phyloP scores from a whole-genome alignment of 1,140 invertebrate species.

The Semibalanus balanoides region DNA sequence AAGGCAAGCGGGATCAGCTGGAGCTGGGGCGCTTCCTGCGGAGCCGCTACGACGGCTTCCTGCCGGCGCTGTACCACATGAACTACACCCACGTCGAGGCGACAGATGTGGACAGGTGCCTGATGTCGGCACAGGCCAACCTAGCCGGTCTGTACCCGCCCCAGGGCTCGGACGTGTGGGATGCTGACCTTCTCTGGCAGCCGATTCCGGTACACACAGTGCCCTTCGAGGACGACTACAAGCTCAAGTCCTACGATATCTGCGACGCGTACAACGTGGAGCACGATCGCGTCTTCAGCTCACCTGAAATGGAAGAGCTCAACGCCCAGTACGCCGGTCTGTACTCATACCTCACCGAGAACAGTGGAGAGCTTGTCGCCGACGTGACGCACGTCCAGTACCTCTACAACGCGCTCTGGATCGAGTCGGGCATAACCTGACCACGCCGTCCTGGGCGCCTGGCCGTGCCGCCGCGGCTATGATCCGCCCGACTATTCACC shows the following conservation, averaged over 20 bases:
- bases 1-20: conserved; percentile 11
- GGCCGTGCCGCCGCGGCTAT: not conserved
- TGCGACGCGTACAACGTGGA: not conserved
- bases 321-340: not conserved
- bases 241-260: not conserved
- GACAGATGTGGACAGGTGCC: conserved; percentile 30
- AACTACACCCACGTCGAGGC: conserved; percentile 27
- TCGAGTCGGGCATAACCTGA: conserved; percentile 9
- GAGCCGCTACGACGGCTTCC: conserved; percentile 9
- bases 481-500: too few relatives aligned
- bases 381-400: not conserved
- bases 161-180: not conserved
- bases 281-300: not conserved
- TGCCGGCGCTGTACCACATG: conserved; percentile 8
- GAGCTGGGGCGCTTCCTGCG: conserved; percentile 12
- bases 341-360: not conserved
- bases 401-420: not conserved
- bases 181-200: conserved; percentile 12
- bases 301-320: not conserved
- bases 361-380: not conserved
- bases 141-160: conserved; percentile 14
- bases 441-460: conserved; percentile 12
- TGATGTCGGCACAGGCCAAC: conserved; percentile 30
- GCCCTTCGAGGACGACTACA: conserved; percentile 5
- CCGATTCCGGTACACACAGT: conserved; percentile 16